Base-by-base conservation (phyloP, 2,888 invertebrate species). In the Melieria crassipennis region DNA sequence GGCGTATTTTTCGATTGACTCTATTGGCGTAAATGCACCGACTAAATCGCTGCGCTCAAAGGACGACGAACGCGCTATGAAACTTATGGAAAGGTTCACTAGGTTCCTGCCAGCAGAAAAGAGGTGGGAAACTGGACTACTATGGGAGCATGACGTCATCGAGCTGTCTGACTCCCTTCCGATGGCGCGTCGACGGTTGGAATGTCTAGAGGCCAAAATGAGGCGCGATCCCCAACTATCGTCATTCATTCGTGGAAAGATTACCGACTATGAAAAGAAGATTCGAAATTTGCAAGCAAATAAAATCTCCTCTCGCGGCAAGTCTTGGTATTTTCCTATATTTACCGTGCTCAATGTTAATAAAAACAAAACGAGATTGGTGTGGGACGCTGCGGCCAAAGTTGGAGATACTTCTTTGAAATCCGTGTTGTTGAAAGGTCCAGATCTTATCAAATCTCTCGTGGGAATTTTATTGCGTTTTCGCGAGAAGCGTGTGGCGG, bases 381-480 rank as follows among this genome's bases (percentile, higher is more conserved):
- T 84, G 3, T 83, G 77, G 75, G 83, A 83, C 71, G 83, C 84
- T 5, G 82, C 82, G 2, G 82, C 81, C 4, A 78, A 75, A 42
- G 73, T 72, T 6, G 57, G 78, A 6, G 81, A 79, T 7, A 48
- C 77, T 0, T 77, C 77, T 3, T 69, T 83, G 10, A 84, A 84
- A 68, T 79, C 79, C 9, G 46, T 76, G 7, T 62, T 86, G 6
- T 55, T 84, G 5, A 77, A 75, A 16, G 84, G 84, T 0, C 82
- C 84, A 0, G 83, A 85, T 66, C 64, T 81, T 4, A 72, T 84
- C 0, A 75, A 78, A 10, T 78, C 84, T 3, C 73, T 87, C 30
- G 68, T 80, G 1, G 83, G 82, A 3, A 80, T 85, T 0, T 65
- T 86, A 55, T 75, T 83, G 81, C 5, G 82, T 4, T 87, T 87